Evolutionary conservation across 2,888 invertebrate genomes (phyloP).

Genomic region (Corythucha ciliata): DNA sequence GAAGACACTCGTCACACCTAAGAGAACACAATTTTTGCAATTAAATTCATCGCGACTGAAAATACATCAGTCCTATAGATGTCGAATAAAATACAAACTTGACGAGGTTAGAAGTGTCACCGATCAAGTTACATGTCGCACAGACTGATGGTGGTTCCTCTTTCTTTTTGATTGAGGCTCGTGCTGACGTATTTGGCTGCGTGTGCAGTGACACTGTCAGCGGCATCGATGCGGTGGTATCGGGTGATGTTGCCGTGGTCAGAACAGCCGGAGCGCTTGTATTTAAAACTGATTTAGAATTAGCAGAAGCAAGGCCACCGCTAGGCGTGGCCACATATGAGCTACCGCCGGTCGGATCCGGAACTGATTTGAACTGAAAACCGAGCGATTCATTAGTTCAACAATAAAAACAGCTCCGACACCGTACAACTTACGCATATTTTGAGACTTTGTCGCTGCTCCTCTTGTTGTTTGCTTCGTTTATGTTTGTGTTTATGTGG

Average conservation of each 20-base stretch:
- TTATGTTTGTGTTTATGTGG: slow-evolving; percentile 36
- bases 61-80: slow-evolving; percentile 12
- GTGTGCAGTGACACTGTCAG: slow-evolving; percentile 15
- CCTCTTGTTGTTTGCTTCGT: slow-evolving; percentile 29
- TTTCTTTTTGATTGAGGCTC: slow-evolving; percentile 39
- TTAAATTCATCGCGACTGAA: slow-evolving; percentile 4
- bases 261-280: slow-evolving; percentile 20
- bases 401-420: neutral
- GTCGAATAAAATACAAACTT: slow-evolving; percentile 47
- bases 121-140: slow-evolving; percentile 55
- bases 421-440: slow-evolving; percentile 34
- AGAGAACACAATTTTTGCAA: slow-evolving; percentile 31
- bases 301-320: slow-evolving; percentile 16
- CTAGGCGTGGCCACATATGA: slow-evolving; percentile 33
- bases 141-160: slow-evolving; percentile 50
- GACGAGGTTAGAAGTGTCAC: slow-evolving; percentile 56
- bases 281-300: too few relatives aligned
- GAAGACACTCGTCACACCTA: slow-evolving; percentile 85
- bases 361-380: slow-evolving; percentile 63
- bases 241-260: slow-evolving; percentile 36
- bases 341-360: slow-evolving; percentile 58
- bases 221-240: slow-evolving; percentile 21
- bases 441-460: slow-evolving; percentile 36
- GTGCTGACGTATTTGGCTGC: slow-evolving; percentile 35
- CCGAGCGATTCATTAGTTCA: neutral